phyloP scores from a whole-genome alignment of 2,888 invertebrate genomes.

The Epistrophella euchroma region DNA sequence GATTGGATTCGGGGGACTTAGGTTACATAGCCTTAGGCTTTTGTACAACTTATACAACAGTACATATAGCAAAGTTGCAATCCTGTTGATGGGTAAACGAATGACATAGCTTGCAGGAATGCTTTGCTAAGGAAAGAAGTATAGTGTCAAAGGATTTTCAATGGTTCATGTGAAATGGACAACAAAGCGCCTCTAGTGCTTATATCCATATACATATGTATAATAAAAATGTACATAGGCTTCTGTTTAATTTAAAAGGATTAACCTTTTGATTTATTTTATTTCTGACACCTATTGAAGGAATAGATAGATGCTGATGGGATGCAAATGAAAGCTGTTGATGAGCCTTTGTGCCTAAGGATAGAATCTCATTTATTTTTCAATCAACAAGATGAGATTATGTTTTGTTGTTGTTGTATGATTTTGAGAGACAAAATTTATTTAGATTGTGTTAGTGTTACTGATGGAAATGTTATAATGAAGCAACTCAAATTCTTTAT shows the following conservation, averaged over 20 bases:
- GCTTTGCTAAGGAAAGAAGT: constrained; percentile 20
- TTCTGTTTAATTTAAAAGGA: constrained; percentile 58
- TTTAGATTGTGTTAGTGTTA: no score
- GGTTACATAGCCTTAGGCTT: constrained; percentile 43
- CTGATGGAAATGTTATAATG: no score
- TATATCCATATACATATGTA: neutral
- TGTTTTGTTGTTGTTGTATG: constrained; percentile 8
- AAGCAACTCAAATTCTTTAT: no score
- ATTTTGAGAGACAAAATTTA: no score
- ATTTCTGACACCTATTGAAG: constrained; percentile 42
- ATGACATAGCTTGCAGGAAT: constrained; percentile 51
- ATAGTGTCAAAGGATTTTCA: constrained; percentile 43
- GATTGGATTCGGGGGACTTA: constrained; percentile 67
- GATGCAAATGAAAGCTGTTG: constrained; percentile 41
- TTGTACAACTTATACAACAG: constrained; percentile 1
- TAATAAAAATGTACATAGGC: neutral
- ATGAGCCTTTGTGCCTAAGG: constrained; percentile 32
- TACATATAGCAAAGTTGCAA: constrained; percentile 31
- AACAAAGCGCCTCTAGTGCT: constrained; percentile 6
- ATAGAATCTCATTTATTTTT: constrained; percentile 41
- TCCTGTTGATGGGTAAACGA: constrained; percentile 61
- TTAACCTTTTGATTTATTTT: constrained; percentile 62
- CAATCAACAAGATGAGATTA: constrained; percentile 39
- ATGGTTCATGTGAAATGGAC: constrained; percentile 23
- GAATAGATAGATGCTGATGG: constrained; percentile 10